Percentiles rank a stretch among this genome's conserved stretches.
These are phyloP conservation scores for Acleris literana DNA, from an alignment of 2,888 invertebrate genomes.

Conservation along the genomic window DNA sequence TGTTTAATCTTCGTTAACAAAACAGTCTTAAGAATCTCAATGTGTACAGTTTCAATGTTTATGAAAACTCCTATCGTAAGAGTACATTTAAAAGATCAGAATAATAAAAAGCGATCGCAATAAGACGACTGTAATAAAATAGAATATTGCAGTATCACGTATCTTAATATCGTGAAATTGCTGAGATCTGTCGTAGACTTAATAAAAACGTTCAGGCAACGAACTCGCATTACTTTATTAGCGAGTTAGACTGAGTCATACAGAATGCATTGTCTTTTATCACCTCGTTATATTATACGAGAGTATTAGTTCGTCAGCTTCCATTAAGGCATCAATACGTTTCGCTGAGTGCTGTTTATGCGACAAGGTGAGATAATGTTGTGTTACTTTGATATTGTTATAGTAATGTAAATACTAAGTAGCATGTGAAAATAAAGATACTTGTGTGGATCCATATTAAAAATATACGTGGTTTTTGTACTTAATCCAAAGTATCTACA, in stretches of 20 bases:
- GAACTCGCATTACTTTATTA: conserved; percentile 34
- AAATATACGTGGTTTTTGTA: no score
- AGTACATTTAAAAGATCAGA: no score
- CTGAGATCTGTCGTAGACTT: conserved; percentile 28
- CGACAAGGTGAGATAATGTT: conserved; percentile 17
- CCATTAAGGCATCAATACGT: conserved; percentile 45
- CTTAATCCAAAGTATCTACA: no score
- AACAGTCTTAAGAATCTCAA: no score
- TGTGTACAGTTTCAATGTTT: no score
- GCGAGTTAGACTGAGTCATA: conserved; percentile 34
- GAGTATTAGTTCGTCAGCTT: conserved; percentile 44
- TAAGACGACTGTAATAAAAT: conserved; percentile 7
- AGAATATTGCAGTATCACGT: conserved; percentile 26
- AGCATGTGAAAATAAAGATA: not conserved
- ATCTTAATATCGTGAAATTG: conserved; percentile 33
- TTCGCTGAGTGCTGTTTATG: conserved; percentile 38
- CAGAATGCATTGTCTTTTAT: conserved; percentile 48
- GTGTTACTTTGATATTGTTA: conserved; percentile 21
- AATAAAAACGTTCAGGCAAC: conserved; percentile 33
- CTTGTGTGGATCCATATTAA: no score
- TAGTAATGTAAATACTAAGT: not conserved
- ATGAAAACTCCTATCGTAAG: no score
- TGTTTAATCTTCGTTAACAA: no score
- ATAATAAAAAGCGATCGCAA: no score
- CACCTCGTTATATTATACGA: conserved; percentile 46